Percentiles rank a stretch among this genome's conserved stretches.
phyloP scores from a whole-genome alignment of 23 tunicate species.

The Aplidium turbinatum region DNA sequence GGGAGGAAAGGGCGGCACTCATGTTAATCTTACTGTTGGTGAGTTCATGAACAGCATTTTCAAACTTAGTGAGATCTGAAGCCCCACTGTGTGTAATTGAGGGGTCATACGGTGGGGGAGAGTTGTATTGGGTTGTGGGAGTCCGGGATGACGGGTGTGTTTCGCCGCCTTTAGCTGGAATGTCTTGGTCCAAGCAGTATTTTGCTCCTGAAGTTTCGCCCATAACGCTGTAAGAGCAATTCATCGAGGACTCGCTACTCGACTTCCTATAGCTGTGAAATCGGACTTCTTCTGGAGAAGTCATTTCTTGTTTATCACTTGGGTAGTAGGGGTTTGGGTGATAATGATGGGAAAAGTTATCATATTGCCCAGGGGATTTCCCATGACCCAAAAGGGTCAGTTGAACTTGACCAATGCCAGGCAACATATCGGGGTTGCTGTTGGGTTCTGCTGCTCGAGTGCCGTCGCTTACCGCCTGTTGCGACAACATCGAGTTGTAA shows the following conservation, averaged over 20 bases:
- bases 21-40: constrained; percentile 24
- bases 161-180: not conserved
- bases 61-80: constrained; percentile 44
- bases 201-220: not conserved
- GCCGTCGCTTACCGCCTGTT: constrained; percentile 12
- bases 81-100: not conserved
- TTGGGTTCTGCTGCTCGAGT: not conserved
- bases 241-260: constrained; percentile 12
- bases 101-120: constrained; percentile 62
- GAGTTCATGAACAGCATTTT: constrained; percentile 39
- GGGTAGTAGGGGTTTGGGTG: not conserved
- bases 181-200: constrained; percentile 4
- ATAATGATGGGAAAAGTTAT: not conserved
- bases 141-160: not conserved
- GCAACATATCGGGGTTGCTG: not conserved
- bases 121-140: constrained; percentile 20
- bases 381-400: constrained; percentile 1
- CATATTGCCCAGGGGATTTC: not conserved
- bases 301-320: constrained; percentile 11
- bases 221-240: constrained; percentile 1
- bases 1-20: not conserved
- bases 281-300: not conserved
- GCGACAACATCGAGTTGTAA: constrained; percentile 52
- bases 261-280: constrained; percentile 10
- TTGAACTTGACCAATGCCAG: constrained; percentile 7